A percentile compares a stretch with the other conserved stretches of the same genome.
phyloP scores from a whole-genome alignment of 2,797 vertebrate genomes.

The Acanthornis magna region DNA sequence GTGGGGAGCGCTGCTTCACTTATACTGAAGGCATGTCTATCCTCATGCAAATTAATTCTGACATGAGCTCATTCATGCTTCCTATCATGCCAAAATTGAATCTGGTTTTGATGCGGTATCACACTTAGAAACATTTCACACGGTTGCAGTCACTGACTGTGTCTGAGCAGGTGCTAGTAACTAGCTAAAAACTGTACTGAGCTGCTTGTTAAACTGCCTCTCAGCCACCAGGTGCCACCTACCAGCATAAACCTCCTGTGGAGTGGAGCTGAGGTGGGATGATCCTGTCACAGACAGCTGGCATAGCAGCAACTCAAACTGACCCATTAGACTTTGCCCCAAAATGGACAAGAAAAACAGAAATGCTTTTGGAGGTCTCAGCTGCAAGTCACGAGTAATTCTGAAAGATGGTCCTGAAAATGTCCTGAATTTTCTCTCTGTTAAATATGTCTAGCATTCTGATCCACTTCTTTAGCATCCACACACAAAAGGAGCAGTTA shows the following conservation, averaged over 20 bases:
- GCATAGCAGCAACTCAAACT: not conserved
- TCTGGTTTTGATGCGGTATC: not conserved
- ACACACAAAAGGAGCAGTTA: constrained; percentile 15
- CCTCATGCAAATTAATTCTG: not conserved
- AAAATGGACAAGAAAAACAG: not conserved
- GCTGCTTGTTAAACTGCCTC: not conserved
- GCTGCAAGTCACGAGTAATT: not conserved
- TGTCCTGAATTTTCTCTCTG: not conserved
- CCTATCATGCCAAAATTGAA: not conserved
- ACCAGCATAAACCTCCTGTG: not conserved
- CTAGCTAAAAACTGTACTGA: not conserved
- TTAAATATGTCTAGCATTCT: not conserved
- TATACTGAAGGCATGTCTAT: not conserved
- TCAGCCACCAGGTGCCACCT: not conserved
- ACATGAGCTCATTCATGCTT: constrained; percentile 5
- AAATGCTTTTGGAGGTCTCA: not conserved
- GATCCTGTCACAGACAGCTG: not conserved
- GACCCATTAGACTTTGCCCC: not conserved
- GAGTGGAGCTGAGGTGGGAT: not conserved
- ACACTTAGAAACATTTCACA: not conserved
- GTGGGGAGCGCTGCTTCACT: not conserved
- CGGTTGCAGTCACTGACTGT: not conserved
- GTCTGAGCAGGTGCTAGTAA: not conserved
- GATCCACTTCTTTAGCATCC: not conserved
- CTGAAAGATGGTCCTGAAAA: not conserved